phyloP scores from a whole-genome alignment of 2,113 vertebrate species.

The Bettongia penicillata region DNA sequence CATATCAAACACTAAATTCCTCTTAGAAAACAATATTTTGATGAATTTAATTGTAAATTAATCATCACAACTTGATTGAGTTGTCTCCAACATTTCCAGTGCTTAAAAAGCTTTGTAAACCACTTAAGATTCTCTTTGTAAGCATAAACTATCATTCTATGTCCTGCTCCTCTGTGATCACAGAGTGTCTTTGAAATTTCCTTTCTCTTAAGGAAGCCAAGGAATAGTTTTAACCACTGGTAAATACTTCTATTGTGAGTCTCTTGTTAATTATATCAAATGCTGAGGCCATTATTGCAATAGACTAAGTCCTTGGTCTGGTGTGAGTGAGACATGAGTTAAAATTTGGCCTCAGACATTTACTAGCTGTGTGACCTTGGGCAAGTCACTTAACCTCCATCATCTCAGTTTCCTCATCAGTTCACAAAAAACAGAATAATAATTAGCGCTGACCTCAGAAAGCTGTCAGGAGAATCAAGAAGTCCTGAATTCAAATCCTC shows the following conservation, averaged over 20 bases:
- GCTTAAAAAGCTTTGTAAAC: neutral
- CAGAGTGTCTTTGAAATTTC: neutral
- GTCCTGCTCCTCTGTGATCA: neutral
- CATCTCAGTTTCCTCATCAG: neutral
- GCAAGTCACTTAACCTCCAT: neutral
- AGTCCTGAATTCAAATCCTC: neutral
- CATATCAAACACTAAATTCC: neutral
- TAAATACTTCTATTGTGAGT: neutral
- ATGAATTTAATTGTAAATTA: slow-evolving; percentile 1
- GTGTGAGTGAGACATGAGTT: neutral
- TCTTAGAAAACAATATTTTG: neutral
- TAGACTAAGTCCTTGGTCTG: neutral
- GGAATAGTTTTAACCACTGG: neutral
- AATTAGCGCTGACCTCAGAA: no score
- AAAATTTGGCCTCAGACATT: neutral
- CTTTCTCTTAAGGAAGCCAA: neutral
- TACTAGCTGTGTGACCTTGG: neutral
- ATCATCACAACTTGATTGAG: neutral
- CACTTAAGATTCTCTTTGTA: neutral
- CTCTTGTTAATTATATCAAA: neutral
- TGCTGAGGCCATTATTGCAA: neutral
- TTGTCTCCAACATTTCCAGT: neutral
- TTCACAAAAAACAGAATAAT: neutral
- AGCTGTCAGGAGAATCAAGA: neutral
- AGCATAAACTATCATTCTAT: neutral